A percentile compares a stretch with the other conserved stretches of the same genome.
Evolutionary conservation across 92 coral and sea anemone species (phyloP).

Genomic region (Zoanthus sansibaricus): DNA sequence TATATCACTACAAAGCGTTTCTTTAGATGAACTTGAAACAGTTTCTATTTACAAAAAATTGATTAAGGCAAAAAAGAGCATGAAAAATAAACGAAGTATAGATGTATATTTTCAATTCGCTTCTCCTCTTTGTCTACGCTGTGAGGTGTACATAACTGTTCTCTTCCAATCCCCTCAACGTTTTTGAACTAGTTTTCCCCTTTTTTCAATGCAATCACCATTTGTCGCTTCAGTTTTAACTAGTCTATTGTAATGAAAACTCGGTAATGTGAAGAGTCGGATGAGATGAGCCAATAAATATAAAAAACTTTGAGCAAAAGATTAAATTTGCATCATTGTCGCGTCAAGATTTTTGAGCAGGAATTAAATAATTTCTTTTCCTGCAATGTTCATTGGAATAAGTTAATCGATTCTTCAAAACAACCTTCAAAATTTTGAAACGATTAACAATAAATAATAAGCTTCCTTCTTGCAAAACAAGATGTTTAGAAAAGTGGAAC

Average conservation of each 20-base stretch:
- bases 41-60: constrained; percentile 24
- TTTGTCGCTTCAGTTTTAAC: background rate
- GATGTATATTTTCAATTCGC: too few relatives aligned
- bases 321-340: background rate
- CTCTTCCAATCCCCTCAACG: too few relatives aligned
- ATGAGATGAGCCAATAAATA: constrained; percentile 11
- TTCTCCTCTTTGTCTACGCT: too few relatives aligned
- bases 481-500: background rate
- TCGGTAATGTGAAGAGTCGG: background rate
- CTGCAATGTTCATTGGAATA: background rate
- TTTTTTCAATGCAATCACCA: background rate
- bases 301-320: background rate
- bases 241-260: background rate
- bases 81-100: too few relatives aligned
- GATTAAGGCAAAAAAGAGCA: background rate
- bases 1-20: background rate
- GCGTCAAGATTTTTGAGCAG: background rate
- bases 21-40: background rate
- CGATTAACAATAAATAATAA: background rate
- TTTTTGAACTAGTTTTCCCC: background rate
- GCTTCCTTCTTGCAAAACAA: background rate
- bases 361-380: background rate
- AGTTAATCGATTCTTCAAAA: background rate
- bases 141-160: too few relatives aligned
- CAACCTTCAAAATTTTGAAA: background rate